Evolutionary conservation across 1,140 invertebrate species (phyloP).

Genomic region (Trichonephila clavata): DNA sequence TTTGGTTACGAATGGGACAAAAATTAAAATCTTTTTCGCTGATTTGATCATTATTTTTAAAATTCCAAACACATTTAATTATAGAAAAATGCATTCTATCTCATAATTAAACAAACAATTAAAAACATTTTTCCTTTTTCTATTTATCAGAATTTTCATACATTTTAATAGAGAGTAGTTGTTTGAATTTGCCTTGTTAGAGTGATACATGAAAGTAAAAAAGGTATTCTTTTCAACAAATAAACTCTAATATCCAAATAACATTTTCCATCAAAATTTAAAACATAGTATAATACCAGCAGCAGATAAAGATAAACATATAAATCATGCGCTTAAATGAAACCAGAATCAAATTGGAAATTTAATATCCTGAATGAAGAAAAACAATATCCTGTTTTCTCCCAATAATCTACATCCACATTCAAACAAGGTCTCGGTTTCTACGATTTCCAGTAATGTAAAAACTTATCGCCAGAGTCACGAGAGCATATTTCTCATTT

Average conservation of each 20-base stretch:
- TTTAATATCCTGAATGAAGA: not conserved
- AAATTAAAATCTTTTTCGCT: too few relatives aligned
- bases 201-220: too few relatives aligned
- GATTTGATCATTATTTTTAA: too few relatives aligned
- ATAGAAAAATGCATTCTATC: too few relatives aligned
- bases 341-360: not conserved
- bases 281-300: not conserved
- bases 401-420: not conserved
- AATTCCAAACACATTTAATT: too few relatives aligned
- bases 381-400: not conserved
- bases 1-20: too few relatives aligned
- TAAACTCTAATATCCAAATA: not conserved
- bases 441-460: not conserved
- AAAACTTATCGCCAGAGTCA: not conserved
- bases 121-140: too few relatives aligned
- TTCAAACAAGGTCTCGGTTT: not conserved
- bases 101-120: too few relatives aligned
- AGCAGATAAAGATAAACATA: not conserved
- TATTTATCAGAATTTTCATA: too few relatives aligned
- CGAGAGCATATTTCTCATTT: not conserved
- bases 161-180: too few relatives aligned
- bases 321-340: not conserved
- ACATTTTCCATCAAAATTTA: not conserved
- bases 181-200: too few relatives aligned
- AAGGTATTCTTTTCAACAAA: too few relatives aligned